These are phyloP conservation scores for Lydus trimaculatus DNA, from an alignment of 2,888 invertebrate genomes.

Conservation along the genomic window DNA sequence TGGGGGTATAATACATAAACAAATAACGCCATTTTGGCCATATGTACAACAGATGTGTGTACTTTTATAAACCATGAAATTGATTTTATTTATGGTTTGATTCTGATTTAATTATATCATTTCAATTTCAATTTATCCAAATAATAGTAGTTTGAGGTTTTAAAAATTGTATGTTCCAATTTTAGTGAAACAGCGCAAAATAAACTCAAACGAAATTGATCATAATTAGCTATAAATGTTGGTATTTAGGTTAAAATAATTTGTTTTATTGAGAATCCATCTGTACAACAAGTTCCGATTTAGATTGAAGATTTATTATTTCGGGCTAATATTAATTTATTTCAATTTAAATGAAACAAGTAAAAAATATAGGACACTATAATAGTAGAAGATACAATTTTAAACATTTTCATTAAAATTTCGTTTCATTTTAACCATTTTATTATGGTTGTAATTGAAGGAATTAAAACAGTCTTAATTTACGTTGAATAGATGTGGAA, in stretches of 20 bases:
- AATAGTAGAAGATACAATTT: background rate
- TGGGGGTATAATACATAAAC: background rate
- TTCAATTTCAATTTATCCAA: background rate
- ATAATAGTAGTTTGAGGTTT: background rate
- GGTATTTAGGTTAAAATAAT: background rate
- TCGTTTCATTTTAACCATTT: background rate
- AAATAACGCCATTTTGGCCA: background rate
- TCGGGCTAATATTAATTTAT: background rate
- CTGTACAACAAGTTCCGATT: background rate
- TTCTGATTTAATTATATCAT: background rate
- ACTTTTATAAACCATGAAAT: background rate
- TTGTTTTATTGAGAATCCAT: background rate
- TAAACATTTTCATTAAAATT: background rate
- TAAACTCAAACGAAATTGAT: background rate
- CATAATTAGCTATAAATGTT: background rate
- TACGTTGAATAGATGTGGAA: background rate
- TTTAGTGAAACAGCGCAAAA: background rate
- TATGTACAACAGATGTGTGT: constrained; percentile 7
- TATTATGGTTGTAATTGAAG: background rate
- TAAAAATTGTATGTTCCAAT: background rate
- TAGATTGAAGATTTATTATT: background rate
- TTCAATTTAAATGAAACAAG: background rate
- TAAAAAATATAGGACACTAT: background rate
- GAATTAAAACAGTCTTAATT: background rate
- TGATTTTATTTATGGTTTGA: background rate